Percentiles rank a stretch among this genome's conserved stretches.
Conservation (phyloP, 2,797 vertebrate genomes). For the Bradypus variegatus region DNA sequence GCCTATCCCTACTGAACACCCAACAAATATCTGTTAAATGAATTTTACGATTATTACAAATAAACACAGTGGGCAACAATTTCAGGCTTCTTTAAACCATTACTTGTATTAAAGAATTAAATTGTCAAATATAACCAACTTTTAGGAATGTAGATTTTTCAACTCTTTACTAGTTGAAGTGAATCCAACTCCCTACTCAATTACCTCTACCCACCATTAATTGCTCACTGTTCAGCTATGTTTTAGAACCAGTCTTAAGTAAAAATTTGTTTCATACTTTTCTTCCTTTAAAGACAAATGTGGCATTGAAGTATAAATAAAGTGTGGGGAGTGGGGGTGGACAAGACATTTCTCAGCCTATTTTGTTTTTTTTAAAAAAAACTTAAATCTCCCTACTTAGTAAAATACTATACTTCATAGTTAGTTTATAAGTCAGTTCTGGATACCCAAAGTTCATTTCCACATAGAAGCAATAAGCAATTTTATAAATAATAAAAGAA, state of each 20-base stretch:
- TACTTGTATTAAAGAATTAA: constrained; percentile 16
- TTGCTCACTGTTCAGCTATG: not conserved
- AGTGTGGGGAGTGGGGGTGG: not conserved
- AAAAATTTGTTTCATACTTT: constrained; percentile 31
- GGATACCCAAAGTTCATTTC: not conserved
- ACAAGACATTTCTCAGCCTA: not conserved
- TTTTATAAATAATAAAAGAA: constrained; percentile 5
- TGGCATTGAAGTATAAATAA: not conserved
- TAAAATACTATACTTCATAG: constrained; percentile 11
- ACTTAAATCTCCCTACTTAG: not conserved
- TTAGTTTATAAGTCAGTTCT: not conserved
- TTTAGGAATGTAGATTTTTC: constrained; percentile 10
- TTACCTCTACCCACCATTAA: not conserved
- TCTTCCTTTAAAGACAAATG: constrained; percentile 23
- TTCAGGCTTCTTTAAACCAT: not conserved
- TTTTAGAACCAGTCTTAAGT: not conserved
- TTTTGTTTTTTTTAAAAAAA: not conserved
- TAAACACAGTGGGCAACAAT: not conserved
- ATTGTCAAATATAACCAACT: not conserved
- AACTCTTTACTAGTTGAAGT: constrained; percentile 13
- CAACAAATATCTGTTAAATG: not conserved
- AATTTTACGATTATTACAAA: not conserved
- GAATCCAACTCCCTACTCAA: not conserved
- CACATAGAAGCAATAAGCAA: not conserved
- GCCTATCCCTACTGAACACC: not conserved